Evolutionary conservation across 2,113 vertebrate genomes (phyloP).

Genomic region (Sturnira hondurensis): DNA sequence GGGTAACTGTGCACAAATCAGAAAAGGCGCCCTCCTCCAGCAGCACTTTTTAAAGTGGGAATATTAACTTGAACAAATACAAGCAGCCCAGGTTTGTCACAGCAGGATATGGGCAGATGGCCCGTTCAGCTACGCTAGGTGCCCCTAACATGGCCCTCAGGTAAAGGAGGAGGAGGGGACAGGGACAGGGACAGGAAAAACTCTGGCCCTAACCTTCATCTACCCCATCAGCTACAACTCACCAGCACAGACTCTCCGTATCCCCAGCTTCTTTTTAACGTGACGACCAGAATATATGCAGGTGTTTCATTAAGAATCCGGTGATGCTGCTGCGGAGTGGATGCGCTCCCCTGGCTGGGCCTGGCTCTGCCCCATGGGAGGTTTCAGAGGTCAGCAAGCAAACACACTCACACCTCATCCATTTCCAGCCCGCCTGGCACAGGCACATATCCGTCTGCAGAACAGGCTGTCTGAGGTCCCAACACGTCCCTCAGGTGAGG

Average conservation of each 20-base stretch:
- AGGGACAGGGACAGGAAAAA: not conserved
- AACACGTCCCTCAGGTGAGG: not conserved
- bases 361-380: not conserved
- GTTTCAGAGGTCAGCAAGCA: not conserved
- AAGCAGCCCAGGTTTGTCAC: not conserved
- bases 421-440: accelerated
- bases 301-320: accelerated
- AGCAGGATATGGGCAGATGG: not conserved
- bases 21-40: not conserved
- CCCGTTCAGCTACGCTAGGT: too few relatives aligned
- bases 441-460: not conserved
- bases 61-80: not conserved
- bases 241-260: not conserved
- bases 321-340: too few relatives aligned
- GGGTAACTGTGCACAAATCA: not conserved
- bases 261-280: not conserved
- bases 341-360: too few relatives aligned
- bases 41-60: not conserved
- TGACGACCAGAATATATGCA: accelerated
- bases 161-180: not conserved
- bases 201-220: not conserved
- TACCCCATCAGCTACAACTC: not conserved
- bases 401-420: not conserved
- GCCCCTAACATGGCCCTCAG: not conserved
- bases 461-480: not conserved